Evolutionary conservation across 2,113 vertebrate species (phyloP), one percentile per base, ranked within the genome.

Genomic region (Callaeas wilsoni): DNA sequence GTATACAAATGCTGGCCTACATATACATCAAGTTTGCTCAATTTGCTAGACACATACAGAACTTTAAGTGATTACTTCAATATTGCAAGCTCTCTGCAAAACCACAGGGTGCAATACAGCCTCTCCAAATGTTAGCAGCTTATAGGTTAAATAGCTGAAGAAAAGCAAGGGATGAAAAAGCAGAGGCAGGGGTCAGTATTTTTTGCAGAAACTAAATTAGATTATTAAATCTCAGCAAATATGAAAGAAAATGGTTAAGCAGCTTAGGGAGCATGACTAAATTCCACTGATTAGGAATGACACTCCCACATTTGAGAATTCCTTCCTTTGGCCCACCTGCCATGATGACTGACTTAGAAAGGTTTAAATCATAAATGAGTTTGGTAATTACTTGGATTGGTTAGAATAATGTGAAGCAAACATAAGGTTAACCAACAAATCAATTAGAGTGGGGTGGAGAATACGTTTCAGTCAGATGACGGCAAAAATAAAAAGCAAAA

Each of bases 291-390:
- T 92, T 80, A 79, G 64, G 29, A 89, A 69, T 53, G 81, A 65
- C 87, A 93, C 70, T 65, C 83, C 33, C 52, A 74, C 50, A 46
- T 86, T 96, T 80, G 80, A 94, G 62, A 93, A 86, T 89, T 89
- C 75, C 77, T 96, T 95, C 68, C 78, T 94, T 79, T n/a, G 64
- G 65, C 35, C 57, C 81, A 95, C 84, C 87, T 94, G 68, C 63
- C 88, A 93, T 62, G 47, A 39, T 69, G 62, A 86, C 44, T 91
- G 91, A 87, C 84, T 96, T 67, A 90, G 80, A 91, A 94, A 83
- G 15, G 53, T 81, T 94, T 83, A 92, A 94, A 91, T 67, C 70
- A 87, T 41, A 93, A 85, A 52, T 47, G 18, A 94, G 29, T 92
- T 89, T 60, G 46, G 27, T 92, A 93, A 96, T 96, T 94, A 87